phyloP scores from a whole-genome alignment of 2,113 vertebrate genomes.

The Pedionomus torquatus region DNA sequence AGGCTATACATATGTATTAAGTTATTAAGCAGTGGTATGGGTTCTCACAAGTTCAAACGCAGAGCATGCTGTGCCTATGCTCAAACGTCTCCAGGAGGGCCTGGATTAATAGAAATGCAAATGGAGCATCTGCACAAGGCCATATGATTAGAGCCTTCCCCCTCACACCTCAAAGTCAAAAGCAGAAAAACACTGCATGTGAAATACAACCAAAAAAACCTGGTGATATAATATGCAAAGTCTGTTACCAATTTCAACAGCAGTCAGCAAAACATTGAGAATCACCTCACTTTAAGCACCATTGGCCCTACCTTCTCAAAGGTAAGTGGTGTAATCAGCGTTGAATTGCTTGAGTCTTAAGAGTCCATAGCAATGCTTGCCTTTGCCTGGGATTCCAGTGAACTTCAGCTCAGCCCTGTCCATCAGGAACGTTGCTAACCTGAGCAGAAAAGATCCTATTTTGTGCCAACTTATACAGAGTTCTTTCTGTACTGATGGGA shows the following conservation, averaged over 20 bases:
- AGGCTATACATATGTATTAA: constrained; percentile 85
- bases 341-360: neutral
- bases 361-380: neutral
- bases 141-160: constrained; percentile 82
- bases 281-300: constrained; percentile 45
- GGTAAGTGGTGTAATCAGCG: constrained; percentile 47
- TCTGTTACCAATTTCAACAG: constrained; percentile 78
- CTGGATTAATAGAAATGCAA: constrained; percentile 87
- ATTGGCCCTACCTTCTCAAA: constrained; percentile 61
- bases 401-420: neutral
- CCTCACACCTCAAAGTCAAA: constrained; percentile 83
- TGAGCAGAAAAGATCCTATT: neutral
- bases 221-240: constrained; percentile 81
- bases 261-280: constrained; percentile 78
- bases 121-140: constrained; percentile 84
- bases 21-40: constrained; percentile 83
- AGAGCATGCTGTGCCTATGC: constrained; percentile 82
- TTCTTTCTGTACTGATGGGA: neutral
- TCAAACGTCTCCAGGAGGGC: constrained; percentile 83
- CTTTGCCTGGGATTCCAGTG: neutral
- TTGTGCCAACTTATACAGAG: neutral
- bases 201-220: constrained; percentile 78
- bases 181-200: constrained; percentile 82
- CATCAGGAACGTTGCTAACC: neutral
- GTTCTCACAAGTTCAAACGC: constrained; percentile 86